Evolutionary conservation across 2,113 vertebrate genomes (phyloP), one percentile per base, ranked within the genome.

Genomic region (Phoenicopterus ruber): DNA sequence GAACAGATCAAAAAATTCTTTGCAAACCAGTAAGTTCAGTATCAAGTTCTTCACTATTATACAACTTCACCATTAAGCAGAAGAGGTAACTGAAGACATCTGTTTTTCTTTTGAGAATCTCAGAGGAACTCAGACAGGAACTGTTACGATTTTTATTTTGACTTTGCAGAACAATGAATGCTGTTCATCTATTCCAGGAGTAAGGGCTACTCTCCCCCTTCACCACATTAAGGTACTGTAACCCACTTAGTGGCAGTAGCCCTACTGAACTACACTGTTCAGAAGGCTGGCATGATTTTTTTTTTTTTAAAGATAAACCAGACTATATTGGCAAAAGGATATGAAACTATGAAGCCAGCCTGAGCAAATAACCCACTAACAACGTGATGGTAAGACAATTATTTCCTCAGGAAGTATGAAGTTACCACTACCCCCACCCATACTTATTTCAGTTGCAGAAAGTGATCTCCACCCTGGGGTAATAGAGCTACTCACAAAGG

Each of bases 121-220:
- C 55, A 91, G 57, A 59, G 24, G 25, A 82, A 40, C 16, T 55
- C 70, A 50, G 21, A 38, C 10, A 57, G 17, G 25, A 86, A 21
- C 12, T 50, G 11, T 42, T 34, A 42, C 0, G 0, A 38, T 74
- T 59, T 91, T 82, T 74, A 65, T 74, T 94, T 87, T 47, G 10
- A 76, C 58, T 70, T 52, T 76, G 52, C 26, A 52, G 34, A 59
- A 62, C 38, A 94, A 79, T 10, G 11, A 87, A 80, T 29, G 32
- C 6, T 1, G 1, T 70, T 66, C 25, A 81, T 38, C 26, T 72
- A 17, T 22, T 82, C 10, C 36, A 58, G 67, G 36, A 77, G 40
- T 22, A 66, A 67, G 19, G 17, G 47, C 32, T 67, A 52, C 19
- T 42, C 4, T 0, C 8, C 1, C 16, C 18, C 10, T 28, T n/a